These are phyloP conservation scores for Orycteropus afer DNA, from an alignment of 2,113 vertebrate species.

Conservation along the genomic window DNA sequence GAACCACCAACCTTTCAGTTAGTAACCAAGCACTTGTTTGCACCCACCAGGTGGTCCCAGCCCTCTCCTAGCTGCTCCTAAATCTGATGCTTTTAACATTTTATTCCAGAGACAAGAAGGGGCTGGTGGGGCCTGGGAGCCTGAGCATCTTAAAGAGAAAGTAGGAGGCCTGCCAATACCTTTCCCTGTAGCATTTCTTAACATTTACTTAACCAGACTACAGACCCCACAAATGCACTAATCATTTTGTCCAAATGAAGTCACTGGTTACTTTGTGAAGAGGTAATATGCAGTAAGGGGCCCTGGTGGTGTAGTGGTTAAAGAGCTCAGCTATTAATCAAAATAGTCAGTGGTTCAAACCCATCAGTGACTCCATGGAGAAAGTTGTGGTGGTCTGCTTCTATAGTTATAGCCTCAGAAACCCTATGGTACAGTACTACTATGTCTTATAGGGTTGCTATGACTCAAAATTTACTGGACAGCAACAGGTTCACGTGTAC, in stretches of 20 bases:
- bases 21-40: too few relatives aligned
- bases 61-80: neutral
- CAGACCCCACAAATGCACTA: neutral
- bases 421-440: neutral
- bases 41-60: neutral
- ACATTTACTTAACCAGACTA: neutral
- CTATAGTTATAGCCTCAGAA: neutral
- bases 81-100: too few relatives aligned
- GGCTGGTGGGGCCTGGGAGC: rapidly evolving
- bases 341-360: neutral
- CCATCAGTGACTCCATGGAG: neutral
- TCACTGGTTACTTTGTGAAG: neutral
- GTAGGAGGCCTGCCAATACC: neutral
- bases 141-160: neutral
- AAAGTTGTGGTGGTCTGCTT: neutral
- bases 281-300: neutral
- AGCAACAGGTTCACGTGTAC: too few relatives aligned
- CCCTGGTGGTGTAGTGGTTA: neutral
- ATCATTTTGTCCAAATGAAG: neutral
- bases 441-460: neutral
- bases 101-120: neutral
- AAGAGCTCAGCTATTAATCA: neutral
- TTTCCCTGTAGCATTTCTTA: neutral
- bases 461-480: too few relatives aligned
- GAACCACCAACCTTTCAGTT: too few relatives aligned